phyloP scores from a whole-genome alignment of 92 coral and sea anemone species.

The Zoanthus sansibaricus region DNA sequence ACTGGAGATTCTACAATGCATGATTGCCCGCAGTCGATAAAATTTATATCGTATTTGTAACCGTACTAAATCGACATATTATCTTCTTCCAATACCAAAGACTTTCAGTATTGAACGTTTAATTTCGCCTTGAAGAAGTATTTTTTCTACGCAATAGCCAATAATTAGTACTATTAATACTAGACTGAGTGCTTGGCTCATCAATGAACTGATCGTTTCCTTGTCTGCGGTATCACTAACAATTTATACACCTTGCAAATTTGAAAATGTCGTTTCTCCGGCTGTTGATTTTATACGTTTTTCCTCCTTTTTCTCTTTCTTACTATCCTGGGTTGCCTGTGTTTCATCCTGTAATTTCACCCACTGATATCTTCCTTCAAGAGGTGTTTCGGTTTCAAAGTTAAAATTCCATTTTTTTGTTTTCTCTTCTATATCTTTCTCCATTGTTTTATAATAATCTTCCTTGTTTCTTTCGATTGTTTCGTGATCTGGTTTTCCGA shows the following conservation, averaged over 20 bases:
- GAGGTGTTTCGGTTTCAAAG: constrained; percentile 67
- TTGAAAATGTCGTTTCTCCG: neutral
- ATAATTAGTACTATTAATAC: neutral
- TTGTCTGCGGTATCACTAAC: neutral
- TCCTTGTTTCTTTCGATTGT: constrained; percentile 27
- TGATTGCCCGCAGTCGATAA: no score
- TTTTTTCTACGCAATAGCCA: neutral
- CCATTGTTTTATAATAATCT: constrained; percentile 38
- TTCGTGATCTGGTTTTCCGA: constrained; percentile 71
- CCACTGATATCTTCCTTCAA: constrained; percentile 69
- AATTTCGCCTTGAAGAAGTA: neutral
- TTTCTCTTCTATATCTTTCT: constrained; percentile 65
- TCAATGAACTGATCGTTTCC: neutral
- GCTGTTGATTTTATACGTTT: neutral
- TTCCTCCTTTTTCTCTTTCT: neutral
- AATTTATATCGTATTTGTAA: no score
- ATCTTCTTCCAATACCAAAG: no score
- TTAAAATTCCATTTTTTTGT: constrained; percentile 74
- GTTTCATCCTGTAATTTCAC: constrained; percentile 29
- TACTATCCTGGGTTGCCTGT: neutral
- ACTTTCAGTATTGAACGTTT: no score
- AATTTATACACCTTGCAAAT: neutral
- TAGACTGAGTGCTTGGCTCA: neutral
- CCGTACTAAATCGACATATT: no score
- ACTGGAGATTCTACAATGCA: no score